These are phyloP conservation scores for Notospermus geniculatus DNA, from an alignment of 1,140 invertebrate species.

Conservation along the genomic window DNA sequence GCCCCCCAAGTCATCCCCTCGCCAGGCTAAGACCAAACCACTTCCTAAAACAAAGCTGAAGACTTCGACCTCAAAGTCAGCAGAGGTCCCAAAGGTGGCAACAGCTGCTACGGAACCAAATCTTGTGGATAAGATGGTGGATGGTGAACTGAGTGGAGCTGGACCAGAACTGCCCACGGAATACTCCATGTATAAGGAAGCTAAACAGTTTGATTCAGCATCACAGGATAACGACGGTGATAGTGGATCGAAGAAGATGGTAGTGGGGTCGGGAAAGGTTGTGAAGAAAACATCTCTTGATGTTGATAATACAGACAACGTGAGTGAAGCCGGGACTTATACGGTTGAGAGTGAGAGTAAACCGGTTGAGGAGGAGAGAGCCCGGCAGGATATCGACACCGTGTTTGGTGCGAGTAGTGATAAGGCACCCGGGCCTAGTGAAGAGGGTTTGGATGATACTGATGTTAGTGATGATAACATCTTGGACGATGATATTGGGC, in stretches of 20 bases:
- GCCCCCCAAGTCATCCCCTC: no score
- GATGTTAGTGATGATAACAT: constrained; percentile 10
- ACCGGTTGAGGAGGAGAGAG: constrained; percentile 81
- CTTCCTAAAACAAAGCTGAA: no score
- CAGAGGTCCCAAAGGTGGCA: no score
- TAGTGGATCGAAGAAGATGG: not conserved
- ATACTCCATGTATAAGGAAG: constrained; percentile 36
- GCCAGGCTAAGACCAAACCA: no score
- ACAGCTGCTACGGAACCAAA: constrained; percentile 24
- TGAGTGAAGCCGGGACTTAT: constrained; percentile 82
- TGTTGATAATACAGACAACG: constrained; percentile 61
- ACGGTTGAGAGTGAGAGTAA: constrained; percentile 71
- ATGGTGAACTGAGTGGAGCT: constrained; percentile 17
- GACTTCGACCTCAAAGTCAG: no score
- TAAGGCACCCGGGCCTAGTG: constrained; percentile 20
- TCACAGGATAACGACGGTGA: not conserved
- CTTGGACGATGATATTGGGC: constrained; percentile 33
- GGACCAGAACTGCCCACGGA: constrained; percentile 30
- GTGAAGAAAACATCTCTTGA: not conserved
- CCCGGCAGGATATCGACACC: constrained; percentile 80
- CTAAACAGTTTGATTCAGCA: constrained; percentile 33
- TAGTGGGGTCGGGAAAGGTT: no score
- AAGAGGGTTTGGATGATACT: constrained; percentile 17
- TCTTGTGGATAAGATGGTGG: constrained; percentile 45
- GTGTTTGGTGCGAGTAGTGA: constrained; percentile 63